These are phyloP conservation scores for Poeciliopsis prolifica DNA, from an alignment of 2,113 vertebrate genomes.

Conservation along the genomic window DNA sequence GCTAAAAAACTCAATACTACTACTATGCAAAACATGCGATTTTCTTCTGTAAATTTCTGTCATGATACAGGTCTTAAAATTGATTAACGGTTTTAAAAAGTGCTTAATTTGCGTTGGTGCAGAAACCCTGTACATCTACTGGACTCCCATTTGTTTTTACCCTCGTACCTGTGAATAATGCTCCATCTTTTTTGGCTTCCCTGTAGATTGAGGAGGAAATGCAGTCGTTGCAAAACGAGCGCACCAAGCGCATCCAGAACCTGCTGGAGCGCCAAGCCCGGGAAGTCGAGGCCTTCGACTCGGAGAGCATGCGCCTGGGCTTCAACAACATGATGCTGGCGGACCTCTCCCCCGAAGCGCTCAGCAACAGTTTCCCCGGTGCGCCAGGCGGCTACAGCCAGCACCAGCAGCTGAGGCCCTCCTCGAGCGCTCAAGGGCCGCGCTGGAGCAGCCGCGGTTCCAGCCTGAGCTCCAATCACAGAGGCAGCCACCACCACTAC, in stretches of 20 bases:
- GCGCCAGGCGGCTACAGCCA: slow-evolving; percentile 89
- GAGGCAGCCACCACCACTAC: slow-evolving; percentile 82
- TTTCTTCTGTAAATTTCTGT: too few species aligned
- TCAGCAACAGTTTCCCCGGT: slow-evolving; percentile 96
- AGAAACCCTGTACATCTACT: neutral
- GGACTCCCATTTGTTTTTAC: neutral
- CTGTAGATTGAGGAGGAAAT: slow-evolving; percentile 97
- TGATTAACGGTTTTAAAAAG: too few species aligned
- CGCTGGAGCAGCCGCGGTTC: slow-evolving; percentile 82
- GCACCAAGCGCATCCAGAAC: slow-evolving; percentile 92
- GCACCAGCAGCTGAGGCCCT: slow-evolving; percentile 79
- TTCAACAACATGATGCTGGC: slow-evolving; percentile 99
- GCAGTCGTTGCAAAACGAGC: slow-evolving; percentile 93
- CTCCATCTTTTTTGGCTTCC: neutral
- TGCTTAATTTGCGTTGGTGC: too few species aligned
- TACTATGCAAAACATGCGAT: too few species aligned
- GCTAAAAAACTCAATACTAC: too few species aligned
- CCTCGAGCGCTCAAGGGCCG: slow-evolving; percentile 85
- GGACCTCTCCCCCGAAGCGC: slow-evolving; percentile 93
- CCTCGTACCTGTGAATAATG: neutral
- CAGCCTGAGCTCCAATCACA: slow-evolving; percentile 74
- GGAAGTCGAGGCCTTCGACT: slow-evolving; percentile 98
- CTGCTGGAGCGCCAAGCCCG: slow-evolving; percentile 96
- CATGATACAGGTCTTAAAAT: too few species aligned
- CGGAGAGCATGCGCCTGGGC: slow-evolving; percentile 98